Base-by-base conservation (phyloP, 2,888 invertebrate species). In the Cacoxenus indagator region DNA sequence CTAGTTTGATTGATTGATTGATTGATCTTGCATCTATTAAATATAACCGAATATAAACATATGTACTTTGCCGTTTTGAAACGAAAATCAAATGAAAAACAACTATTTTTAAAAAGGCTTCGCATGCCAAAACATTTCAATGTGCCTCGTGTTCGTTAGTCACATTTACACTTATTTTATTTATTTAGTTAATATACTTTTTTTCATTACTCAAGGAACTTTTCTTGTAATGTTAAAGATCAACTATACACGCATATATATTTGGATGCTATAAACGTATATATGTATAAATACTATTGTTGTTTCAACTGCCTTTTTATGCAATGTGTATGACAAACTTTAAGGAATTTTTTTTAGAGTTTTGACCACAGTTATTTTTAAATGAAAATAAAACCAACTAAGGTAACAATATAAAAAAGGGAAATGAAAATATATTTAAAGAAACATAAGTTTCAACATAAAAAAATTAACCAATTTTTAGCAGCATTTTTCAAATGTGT, bases 91-190 rank as follows among this genome's bases (percentile, higher is more conserved):
- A 67, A 27, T 24, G 43, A 14, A 68, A 51, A 22, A 29, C 22
- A 55, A 54, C 45, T 70, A 54, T 78, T 67, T 72, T 51, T 37
- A 37, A 31, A 57, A 57, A 27, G n/a, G n/a, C n/a, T n/a, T n/a
- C 31, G 27, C 19, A 27, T 62, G 45, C 77, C 80, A n/a, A n/a
- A n/a, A 83, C 75, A 83, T 82, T 83, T 83, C 77, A 72, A 37
- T 73, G 82, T 82, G 84, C 82, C 84, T 82, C 78, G 76, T 78
- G 82, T 84, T 82, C 76, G 82, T 80, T 83, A 80, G 81, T 83
- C 84, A 80, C 79, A 76, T 76, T 51, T 51, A 51, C 4, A 45
- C 19, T 62, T 59, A 31, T 19, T 62, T 22, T 29, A 62, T 43
- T 19, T 17, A 31, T 22, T 57, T 59, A 59, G 59, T 59, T 59